Evolutionary conservation across 37 sponge, comb jelly and placozoan genomes (phyloP).

Genomic region (Geodia barretti): DNA sequence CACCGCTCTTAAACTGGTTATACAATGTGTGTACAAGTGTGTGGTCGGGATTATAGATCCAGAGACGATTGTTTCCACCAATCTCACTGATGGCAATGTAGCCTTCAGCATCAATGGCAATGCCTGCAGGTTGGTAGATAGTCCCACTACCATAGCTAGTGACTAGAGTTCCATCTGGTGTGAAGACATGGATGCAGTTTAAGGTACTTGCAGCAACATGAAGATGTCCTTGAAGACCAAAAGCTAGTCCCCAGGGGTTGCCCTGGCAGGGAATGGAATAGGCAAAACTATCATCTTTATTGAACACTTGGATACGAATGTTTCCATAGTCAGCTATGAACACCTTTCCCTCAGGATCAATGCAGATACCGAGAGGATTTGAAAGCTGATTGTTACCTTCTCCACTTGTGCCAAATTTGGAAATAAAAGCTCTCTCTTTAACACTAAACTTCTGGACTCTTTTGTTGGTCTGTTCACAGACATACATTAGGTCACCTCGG

Average conservation of each 20-base stretch:
- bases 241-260: constrained; percentile 56
- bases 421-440: constrained; percentile 12
- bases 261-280: constrained; percentile 14
- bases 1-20: not conserved
- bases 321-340: constrained; percentile 40
- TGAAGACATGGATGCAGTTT: constrained; percentile 28
- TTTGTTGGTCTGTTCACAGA: constrained; percentile 28
- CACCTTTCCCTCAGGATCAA: constrained; percentile 13
- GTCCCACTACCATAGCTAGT: constrained; percentile 22
- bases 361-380: constrained; percentile 34
- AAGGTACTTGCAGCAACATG: constrained; percentile 26
- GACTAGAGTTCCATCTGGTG: constrained; percentile 12
- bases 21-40: not conserved
- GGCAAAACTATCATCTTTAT: constrained; percentile 27
- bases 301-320: constrained; percentile 41
- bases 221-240: constrained; percentile 36
- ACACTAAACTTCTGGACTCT: constrained; percentile 40
- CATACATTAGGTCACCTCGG: constrained; percentile 37
- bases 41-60: not conserved
- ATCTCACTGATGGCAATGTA: constrained; percentile 20
- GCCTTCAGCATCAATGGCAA: constrained; percentile 50
- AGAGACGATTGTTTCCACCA: not conserved
- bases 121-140: constrained; percentile 28
- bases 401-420: constrained; percentile 37
- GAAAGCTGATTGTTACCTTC: constrained; percentile 34